These are phyloP conservation scores for Dasysyrphus tricinctus DNA, from an alignment of 2,888 invertebrate species.

Conservation along the genomic window DNA sequence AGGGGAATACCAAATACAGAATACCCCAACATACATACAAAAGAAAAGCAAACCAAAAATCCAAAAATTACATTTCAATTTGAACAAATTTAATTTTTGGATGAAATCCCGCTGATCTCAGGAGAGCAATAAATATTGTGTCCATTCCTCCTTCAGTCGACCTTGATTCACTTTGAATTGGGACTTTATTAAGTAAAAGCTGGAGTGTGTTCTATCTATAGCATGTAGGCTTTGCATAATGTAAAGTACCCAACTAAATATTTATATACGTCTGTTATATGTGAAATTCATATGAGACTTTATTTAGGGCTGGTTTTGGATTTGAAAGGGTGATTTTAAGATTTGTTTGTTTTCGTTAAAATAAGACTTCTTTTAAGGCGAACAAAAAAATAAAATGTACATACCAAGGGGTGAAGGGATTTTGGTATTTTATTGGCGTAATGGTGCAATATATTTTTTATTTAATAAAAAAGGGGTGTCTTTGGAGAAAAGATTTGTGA, in stretches of 20 bases:
- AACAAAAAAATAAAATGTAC: conserved; percentile 1
- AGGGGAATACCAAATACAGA: not conserved
- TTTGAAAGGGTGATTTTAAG: conserved; percentile 59
- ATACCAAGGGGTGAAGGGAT: conserved; percentile 23
- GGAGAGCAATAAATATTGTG: conserved; percentile 62
- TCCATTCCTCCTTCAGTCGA: conserved; percentile 51
- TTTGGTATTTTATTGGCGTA: conserved; percentile 57
- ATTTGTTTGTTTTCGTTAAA: conserved; percentile 46
- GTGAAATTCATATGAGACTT: conserved; percentile 12
- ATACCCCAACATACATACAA: not conserved
- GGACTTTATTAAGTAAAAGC: conserved; percentile 65
- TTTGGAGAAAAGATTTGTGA: conserved; percentile 42
- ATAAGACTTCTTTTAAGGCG: not conserved
- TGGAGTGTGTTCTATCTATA: conserved; percentile 18
- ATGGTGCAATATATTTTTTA: conserved; percentile 65
- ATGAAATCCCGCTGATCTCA: conserved; percentile 63
- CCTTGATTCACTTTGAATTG: conserved; percentile 63
- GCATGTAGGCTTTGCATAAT: conserved; percentile 41
- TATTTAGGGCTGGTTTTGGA: conserved; percentile 5
- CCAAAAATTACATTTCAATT: conserved; percentile 53
- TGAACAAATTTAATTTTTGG: conserved; percentile 61
- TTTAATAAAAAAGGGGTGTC: conserved; percentile 32
- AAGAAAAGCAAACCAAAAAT: not conserved
- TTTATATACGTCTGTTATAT: conserved; percentile 5
- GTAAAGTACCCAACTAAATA: conserved; percentile 13